These are phyloP conservation scores for Halichoeres trimaculatus DNA, from an alignment of 2,113 vertebrate genomes.

Conservation along the genomic window DNA sequence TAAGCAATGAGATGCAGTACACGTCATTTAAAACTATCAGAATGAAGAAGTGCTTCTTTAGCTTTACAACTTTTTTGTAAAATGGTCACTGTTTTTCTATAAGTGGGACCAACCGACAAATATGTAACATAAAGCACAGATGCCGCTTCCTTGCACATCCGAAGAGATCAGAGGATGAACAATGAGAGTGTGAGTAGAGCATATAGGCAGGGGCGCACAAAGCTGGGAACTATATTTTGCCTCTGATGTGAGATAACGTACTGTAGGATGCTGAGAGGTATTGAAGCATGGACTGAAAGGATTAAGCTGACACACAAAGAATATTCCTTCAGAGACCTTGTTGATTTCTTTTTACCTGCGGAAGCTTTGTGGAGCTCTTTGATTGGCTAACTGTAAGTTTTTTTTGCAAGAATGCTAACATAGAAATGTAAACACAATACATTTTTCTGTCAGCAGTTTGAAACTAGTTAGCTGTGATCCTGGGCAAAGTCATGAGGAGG, in stretches of 20 bases:
- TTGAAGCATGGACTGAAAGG: background rate
- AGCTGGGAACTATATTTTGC: conserved; percentile 1
- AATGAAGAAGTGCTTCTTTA: conserved; percentile 8
- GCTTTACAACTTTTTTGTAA: conserved; percentile 13
- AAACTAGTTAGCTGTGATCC: background rate
- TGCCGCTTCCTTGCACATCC: background rate
- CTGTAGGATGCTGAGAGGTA: background rate
- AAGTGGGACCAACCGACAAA: background rate
- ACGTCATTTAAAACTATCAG: conserved; percentile 1
- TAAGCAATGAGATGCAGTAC: conserved; percentile 1
- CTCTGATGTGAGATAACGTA: background rate
- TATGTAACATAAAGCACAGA: conserved; percentile 1
- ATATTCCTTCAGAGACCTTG: background rate
- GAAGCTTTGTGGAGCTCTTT: background rate
- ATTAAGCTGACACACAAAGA: background rate
- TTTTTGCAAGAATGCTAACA: background rate
- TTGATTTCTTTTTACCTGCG: background rate
- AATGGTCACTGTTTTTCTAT: conserved; percentile 21
- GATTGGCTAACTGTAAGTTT: no score
- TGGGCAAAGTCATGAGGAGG: no score
- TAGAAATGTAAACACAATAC: background rate
- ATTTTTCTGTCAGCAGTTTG: background rate
- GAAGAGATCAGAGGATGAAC: conserved; percentile 20
- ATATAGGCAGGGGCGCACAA: conserved; percentile 1
- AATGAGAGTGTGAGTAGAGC: background rate